Base-by-base conservation (phyloP, 2,888 invertebrate genomes). In the Orthosia incerta region DNA sequence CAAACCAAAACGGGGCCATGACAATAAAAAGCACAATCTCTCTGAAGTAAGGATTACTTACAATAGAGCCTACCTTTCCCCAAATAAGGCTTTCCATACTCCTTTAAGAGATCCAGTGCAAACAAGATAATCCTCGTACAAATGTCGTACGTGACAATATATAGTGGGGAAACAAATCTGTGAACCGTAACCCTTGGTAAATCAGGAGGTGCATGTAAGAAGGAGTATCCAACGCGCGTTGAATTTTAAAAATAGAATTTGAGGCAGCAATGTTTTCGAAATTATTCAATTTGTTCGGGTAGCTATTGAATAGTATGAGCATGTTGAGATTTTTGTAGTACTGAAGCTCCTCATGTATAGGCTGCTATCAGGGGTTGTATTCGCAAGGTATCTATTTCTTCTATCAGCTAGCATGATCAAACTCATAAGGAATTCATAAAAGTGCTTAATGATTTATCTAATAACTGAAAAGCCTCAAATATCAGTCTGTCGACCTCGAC, bases 161-260 rank as follows among this genome's bases (percentile, higher is more conserved):
- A 84, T 78, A 80, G 74, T 82, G 70, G 59, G 79, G 74, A 86
- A 89, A 87, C 86, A 88, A 89, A 90, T 91, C 89, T 88, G 78
- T 70, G 84, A 85, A 82, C 79, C 68, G 74, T 80, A 73, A 84
- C 80, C 72, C 74, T 79, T 80, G 77, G 73, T 80, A 84, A 85
- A 80, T 83, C 84, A 85, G 81, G 76, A 82, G 83, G 83, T 86
- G 88, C 88, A 88, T 82, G 76, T 83, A 70, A 74, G 73, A 85
- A 87, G 80, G 20, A 39, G 48, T 31, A 23, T 82, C 85, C 78
- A 71, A 89, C 89, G 89, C 88, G 90, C 76, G 79, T 63, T 70
- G 89, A 90, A 89, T 90, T 89, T 83, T 69, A 74, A 82, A 87
- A 89, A 88, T 88, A 85, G 80, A 83, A 88, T 85, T 88, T 86